These are phyloP conservation scores for Parazoanthus darwini DNA, from an alignment of 92 coral and sea anemone genomes.

Conservation along the genomic window DNA sequence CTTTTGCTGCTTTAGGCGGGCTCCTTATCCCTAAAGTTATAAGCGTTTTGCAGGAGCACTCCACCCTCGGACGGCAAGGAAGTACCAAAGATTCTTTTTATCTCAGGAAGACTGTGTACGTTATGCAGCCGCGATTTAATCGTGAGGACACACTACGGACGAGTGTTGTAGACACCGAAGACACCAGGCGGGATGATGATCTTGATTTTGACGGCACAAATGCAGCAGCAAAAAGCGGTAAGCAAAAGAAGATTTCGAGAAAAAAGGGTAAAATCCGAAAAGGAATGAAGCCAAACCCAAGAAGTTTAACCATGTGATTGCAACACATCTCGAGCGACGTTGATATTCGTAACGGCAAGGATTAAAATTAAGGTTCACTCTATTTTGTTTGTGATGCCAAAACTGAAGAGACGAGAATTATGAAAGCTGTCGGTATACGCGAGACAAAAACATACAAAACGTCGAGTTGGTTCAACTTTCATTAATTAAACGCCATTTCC, in stretches of 20 bases:
- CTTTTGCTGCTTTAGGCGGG: constrained; percentile 35
- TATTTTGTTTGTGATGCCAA: neutral
- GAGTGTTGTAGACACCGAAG: constrained; percentile 6
- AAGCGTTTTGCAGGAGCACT: constrained; percentile 9
- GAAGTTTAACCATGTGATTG: neutral
- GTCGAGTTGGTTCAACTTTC: neutral
- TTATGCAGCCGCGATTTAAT: constrained; percentile 16
- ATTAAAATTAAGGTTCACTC: too few relatives aligned
- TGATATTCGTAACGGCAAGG: neutral
- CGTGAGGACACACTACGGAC: constrained; percentile 22
- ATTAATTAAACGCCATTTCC: too few relatives aligned
- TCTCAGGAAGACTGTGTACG: constrained; percentile 30
- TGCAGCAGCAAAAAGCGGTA: neutral
- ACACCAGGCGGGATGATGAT: neutral
- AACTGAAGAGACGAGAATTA: neutral
- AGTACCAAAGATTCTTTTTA: constrained; percentile 21
- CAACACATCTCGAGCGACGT: neutral
- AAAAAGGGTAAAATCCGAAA: neutral
- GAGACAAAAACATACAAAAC: too few relatives aligned
- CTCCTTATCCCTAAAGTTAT: constrained; percentile 32
- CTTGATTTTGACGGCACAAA: neutral
- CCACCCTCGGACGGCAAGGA: neutral
- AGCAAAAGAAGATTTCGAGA: neutral
- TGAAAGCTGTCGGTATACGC: neutral
- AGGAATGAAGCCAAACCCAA: neutral